Base-by-base conservation (phyloP, 1,140 invertebrate genomes). In the Palaemon carinicauda region DNA sequence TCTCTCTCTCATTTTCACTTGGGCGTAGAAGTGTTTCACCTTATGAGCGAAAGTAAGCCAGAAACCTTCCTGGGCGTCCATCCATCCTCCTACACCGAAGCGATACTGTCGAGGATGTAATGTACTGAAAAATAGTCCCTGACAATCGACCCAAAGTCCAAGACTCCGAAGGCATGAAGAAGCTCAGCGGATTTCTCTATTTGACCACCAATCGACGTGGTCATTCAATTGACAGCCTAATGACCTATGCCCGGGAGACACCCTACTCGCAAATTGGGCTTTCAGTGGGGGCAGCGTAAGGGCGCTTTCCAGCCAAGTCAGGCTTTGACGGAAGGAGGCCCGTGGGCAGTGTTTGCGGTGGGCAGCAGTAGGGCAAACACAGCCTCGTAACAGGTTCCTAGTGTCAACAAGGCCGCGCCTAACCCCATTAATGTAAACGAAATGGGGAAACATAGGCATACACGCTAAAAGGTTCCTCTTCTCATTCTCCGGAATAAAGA, bases 401-500 rank as follows among this genome's bases (percentile, higher is more conserved):
- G 65, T 33, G 71, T 73, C 69, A 82, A 82, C 69, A 73, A 52
- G 19, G 19, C 69, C 81, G 50, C 65, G 71, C 81, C 81, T 82
- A 52, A 74, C 31, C 65, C 81, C 81, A 82, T 82, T 82, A 82
- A 82, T 82, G 81, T 82, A 82, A 82, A 82, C 81, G 69, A 27
- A 54, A 73, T 82, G 81, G 74, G 71, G 81, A 81, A 52, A 71
- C 65, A 71, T 81, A 81, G 80, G 80, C 80, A 81, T 81, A 81
- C 33, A 41, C 21, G 24, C 65, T 24, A 69, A 69, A 69, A 69
- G 65, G 65, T 31, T 69, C 41, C 41, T 41, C 41, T 41, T 41
- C 41, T 41, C 41, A 41, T 41, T 41, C 41, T 12, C 41, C 41
- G 41, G 65, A 21, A 69, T 69, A 69, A 69, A 69, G 24, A 27